Percentiles rank a stretch among this genome's conserved stretches.
These are phyloP conservation scores for Pterostichus madidus DNA, from an alignment of 2,888 invertebrate species.

Conservation along the genomic window DNA sequence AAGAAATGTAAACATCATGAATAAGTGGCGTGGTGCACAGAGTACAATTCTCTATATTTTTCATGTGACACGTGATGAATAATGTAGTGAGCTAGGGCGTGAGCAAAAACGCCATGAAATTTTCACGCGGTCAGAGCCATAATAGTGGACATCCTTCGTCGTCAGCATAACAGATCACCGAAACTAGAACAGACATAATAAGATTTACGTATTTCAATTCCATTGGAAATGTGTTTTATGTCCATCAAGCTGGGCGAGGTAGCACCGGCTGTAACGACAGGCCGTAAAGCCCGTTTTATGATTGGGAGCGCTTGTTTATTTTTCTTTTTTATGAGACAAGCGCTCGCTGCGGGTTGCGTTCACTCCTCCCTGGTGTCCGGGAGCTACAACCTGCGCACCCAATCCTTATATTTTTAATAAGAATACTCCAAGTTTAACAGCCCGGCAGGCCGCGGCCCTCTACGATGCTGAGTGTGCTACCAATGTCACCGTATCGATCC, in stretches of 20 bases:
- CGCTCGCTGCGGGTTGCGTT: background rate
- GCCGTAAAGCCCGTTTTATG: slow-evolving; percentile 61
- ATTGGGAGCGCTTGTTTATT: slow-evolving; percentile 59
- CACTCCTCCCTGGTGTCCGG: slow-evolving; percentile 23
- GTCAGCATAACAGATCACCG: slow-evolving; percentile 54
- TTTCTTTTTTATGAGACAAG: slow-evolving; percentile 60
- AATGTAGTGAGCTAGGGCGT: slow-evolving; percentile 2
- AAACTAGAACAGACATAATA: slow-evolving; percentile 57
- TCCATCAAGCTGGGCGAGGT: slow-evolving; percentile 34
- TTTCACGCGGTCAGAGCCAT: slow-evolving; percentile 53
- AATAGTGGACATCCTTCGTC: slow-evolving; percentile 57
- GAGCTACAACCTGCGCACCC: background rate
- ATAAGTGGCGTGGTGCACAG: no score
- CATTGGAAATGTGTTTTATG: slow-evolving; percentile 64
- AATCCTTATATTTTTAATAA: slow-evolving; percentile 62
- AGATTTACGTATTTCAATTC: slow-evolving; percentile 65
- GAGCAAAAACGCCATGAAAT: slow-evolving; percentile 40
- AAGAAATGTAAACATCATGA: no score
- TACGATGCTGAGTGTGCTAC: no score
- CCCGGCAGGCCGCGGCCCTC: background rate
- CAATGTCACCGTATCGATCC: no score
- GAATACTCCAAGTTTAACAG: slow-evolving; percentile 54
- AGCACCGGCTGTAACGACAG: slow-evolving; percentile 55
- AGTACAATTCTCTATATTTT: background rate
- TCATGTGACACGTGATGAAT: slow-evolving; percentile 20